phyloP scores from a whole-genome alignment of 1,140 invertebrate genomes.

The Pararge aegeria region DNA sequence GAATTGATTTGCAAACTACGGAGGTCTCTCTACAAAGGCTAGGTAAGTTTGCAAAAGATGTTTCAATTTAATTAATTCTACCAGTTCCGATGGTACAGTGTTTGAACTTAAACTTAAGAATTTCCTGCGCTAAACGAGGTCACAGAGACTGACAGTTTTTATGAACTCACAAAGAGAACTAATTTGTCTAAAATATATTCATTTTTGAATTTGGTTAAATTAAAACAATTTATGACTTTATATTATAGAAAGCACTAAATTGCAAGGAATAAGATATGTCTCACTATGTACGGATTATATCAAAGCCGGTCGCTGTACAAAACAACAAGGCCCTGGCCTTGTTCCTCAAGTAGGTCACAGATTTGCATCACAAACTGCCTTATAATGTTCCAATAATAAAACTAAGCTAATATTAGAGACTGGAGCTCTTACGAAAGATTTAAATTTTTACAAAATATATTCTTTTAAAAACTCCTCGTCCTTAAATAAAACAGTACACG shows the following conservation, averaged over 20 bases:
- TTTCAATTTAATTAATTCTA: neutral
- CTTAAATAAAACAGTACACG: too few relatives aligned
- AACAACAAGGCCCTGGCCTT: constrained; percentile 35
- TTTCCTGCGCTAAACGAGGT: neutral
- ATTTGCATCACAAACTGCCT: constrained; percentile 37
- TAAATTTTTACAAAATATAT: neutral
- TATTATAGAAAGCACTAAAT: neutral
- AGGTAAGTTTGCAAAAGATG: neutral
- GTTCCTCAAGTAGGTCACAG: constrained; percentile 40
- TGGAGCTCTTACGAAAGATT: neutral
- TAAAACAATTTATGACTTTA: neutral
- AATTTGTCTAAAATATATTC: neutral
- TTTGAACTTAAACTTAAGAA: neutral
- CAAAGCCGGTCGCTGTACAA: constrained; percentile 28
- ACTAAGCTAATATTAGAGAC: constrained; percentile 4
- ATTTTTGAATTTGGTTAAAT: neutral
- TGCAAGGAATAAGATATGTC: neutral
- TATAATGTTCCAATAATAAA: constrained; percentile 26
- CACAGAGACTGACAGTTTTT: too few relatives aligned
- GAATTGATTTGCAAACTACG: neutral
- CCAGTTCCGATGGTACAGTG: neutral
- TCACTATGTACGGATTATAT: constrained; percentile 23
- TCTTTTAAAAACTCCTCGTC: too few relatives aligned
- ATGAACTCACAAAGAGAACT: neutral
- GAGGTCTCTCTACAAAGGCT: neutral